Percentiles rank a stretch among this genome's conserved stretches.
These are phyloP conservation scores for Pseudoatta argentina DNA, from an alignment of 1,140 invertebrate genomes.

Conservation along the genomic window DNA sequence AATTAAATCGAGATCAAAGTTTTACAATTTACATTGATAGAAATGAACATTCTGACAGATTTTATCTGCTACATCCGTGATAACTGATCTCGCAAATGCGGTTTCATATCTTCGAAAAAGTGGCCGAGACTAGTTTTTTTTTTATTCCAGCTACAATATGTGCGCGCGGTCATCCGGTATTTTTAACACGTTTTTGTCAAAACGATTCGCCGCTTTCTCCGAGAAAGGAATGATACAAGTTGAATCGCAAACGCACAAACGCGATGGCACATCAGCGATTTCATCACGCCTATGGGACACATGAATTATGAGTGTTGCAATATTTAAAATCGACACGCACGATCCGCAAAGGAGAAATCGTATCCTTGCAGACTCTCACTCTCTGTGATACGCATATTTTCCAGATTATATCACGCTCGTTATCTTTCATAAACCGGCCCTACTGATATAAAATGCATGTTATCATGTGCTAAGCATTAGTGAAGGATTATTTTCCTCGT, in stretches of 20 bases:
- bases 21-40: too few species aligned
- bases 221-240: constrained; percentile 55
- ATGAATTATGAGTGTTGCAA: constrained; percentile 70
- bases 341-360: constrained; percentile 19
- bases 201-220: constrained; percentile 59
- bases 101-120: neutral
- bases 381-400: neutral
- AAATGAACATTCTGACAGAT: neutral
- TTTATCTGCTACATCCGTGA: neutral
- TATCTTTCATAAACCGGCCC: neutral
- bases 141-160: neutral
- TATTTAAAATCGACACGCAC: constrained; percentile 35
- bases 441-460: neutral
- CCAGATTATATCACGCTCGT: neutral
- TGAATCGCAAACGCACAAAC: constrained; percentile 28
- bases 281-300: constrained; percentile 55
- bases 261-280: constrained; percentile 65
- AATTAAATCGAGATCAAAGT: too few species aligned
- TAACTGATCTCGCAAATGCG: neutral
- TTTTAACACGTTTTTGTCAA: constrained; percentile 1
- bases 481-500: neutral
- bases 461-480: neutral
- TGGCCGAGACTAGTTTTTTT: neutral
- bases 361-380: neutral
- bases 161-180: neutral